Percentiles rank a stretch among this genome's conserved stretches.
These are phyloP conservation scores for Castor canadensis DNA, from an alignment of 2,113 vertebrate genomes.

Conservation along the genomic window DNA sequence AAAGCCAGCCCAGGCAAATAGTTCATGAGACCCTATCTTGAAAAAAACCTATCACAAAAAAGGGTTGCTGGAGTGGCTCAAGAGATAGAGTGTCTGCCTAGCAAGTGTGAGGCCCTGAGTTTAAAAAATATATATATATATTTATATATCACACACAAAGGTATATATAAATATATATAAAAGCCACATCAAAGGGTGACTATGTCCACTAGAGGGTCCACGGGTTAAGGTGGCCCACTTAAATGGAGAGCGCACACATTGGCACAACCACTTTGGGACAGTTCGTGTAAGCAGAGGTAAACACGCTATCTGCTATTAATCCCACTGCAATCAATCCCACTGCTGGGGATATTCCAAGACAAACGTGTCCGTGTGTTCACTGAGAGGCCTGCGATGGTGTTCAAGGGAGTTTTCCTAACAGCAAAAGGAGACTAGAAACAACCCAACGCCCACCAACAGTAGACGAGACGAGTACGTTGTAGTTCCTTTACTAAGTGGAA, in stretches of 20 bases:
- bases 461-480: background rate
- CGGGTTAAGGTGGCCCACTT: accelerated
- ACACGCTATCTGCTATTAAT: background rate
- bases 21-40: too few species aligned
- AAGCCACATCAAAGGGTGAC: too few species aligned
- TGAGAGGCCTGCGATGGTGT: background rate
- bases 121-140: too few species aligned
- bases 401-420: background rate
- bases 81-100: too few species aligned
- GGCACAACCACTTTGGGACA: background rate
- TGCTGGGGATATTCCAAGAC: background rate
- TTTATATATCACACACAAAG: too few species aligned
- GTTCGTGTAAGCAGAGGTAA: background rate
- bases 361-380: background rate
- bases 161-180: too few species aligned
- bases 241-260: background rate
- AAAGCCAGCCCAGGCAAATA: too few species aligned
- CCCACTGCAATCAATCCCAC: background rate
- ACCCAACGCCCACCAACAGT: background rate
- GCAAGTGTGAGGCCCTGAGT: too few species aligned
- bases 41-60: too few species aligned
- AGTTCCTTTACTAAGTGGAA: background rate
- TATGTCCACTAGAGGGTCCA: background rate
- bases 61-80: too few species aligned
- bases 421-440: background rate